Evolutionary conservation across 2,797 vertebrate genomes (phyloP), one percentile per base, ranked within the genome.

Genomic region (Gambusia yucatana): DNA sequence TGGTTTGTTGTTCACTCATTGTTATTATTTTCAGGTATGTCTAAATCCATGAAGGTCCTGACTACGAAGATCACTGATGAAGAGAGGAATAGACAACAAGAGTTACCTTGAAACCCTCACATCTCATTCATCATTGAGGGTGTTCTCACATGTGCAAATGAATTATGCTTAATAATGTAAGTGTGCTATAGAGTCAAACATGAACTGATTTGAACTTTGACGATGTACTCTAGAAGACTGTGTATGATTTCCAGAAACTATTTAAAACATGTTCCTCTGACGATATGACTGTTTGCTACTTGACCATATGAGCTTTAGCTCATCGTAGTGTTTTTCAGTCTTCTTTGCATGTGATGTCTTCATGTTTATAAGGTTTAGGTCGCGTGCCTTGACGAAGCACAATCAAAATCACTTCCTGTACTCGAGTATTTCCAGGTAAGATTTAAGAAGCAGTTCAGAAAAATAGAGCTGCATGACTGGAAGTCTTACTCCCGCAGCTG

Each of bases 401-500:
- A 63, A 48, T 7, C 30, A 72, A n/a, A 55, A 33, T 36, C 7
- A 16, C 33, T 57, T 74, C 36, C 10, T 20, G 25, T 2, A 22
- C 25, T 65, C 0, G 25, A 61, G 22, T 14, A n/a, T 48, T 71
- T 47, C 46, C 47, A 44, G 44, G 55, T 43, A 59, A 47, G 59
- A 70, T 55, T 20, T 74, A 20, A 73, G 67, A 75, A 47, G 47
- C 57, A 39, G 69, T 48, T 46, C 75, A 72, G n/a, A 74, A 43
- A 41, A 74, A 41, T 75, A 75, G 67, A 76, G 10, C 61, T 75
- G 33, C 67, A 33, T 76, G 76, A 84, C 25, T 48, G 69, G 65
- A 73, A 59, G 69, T 65, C 43, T 78, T 78, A 77, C 73, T 84
- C 61, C 63, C 83, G 83, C 73, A 82, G 73, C 79, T 22, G 70